phyloP scores from a whole-genome alignment of 2,797 vertebrate genomes.

The Spatula versicolor region DNA sequence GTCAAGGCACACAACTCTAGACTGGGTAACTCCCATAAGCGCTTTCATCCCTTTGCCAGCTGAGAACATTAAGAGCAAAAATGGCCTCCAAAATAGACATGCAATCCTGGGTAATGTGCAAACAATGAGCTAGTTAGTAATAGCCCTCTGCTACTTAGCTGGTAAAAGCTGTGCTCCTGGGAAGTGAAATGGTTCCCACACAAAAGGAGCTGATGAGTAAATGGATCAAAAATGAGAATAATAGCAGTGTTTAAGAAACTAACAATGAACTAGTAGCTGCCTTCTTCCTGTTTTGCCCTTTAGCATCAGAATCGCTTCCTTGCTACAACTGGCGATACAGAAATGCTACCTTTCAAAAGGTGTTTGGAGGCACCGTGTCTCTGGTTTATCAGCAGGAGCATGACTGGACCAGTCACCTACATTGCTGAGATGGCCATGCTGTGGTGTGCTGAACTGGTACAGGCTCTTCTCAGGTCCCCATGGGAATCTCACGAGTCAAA shows the following conservation, averaged over 20 bases:
- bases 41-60: background rate
- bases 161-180: background rate
- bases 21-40: background rate
- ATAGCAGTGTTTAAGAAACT: background rate
- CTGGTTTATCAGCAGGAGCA: background rate
- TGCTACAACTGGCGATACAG: background rate
- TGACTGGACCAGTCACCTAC: background rate
- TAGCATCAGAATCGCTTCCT: background rate
- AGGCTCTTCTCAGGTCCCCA: background rate
- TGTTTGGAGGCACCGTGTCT: background rate
- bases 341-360: background rate
- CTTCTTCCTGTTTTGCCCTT: background rate
- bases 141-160: background rate
- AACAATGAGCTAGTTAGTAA: background rate
- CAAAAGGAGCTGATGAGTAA: background rate
- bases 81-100: background rate
- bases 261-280: background rate
- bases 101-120: background rate
- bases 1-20: background rate
- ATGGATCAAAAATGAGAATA: background rate
- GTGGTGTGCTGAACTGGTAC: background rate
- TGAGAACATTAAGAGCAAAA: background rate
- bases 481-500: background rate
- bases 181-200: background rate
- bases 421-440: background rate